A percentile compares a stretch with the other conserved stretches of the same genome.
Conservation (phyloP, 1,140 invertebrate species). For the Hyphantria cunea region DNA sequence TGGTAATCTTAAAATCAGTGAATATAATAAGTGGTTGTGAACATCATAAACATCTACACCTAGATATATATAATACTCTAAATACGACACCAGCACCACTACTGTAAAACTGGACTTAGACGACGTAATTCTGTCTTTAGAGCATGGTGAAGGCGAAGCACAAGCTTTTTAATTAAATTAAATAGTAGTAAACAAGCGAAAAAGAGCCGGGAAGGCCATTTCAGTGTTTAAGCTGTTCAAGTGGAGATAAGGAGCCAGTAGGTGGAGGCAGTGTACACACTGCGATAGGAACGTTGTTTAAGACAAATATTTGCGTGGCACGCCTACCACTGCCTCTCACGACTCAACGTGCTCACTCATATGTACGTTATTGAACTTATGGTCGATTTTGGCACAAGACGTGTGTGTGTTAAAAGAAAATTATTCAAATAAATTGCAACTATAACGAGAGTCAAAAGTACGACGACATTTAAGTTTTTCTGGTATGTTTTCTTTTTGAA, state of each 20-base stretch:
- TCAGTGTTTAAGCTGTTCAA: conserved; percentile 42
- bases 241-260: conserved; percentile 56
- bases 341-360: background rate
- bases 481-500: too few species aligned
- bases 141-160: conserved; percentile 15
- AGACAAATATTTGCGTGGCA: conserved; percentile 54
- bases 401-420: background rate
- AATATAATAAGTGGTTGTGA: too few species aligned
- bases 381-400: background rate
- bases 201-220: conserved; percentile 50
- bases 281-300: conserved; percentile 60
- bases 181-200: conserved; percentile 42
- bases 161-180: conserved; percentile 55
- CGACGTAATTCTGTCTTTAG: conserved; percentile 9
- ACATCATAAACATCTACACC: conserved; percentile 3
- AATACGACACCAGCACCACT: background rate
- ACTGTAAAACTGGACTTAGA: conserved; percentile 6
- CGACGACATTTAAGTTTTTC: too few species aligned
- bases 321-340: background rate
- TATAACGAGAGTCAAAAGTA: too few species aligned
- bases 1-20: too few species aligned
- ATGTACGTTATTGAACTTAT: conserved; percentile 7
- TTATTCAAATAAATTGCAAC: background rate
- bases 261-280: conserved; percentile 55
- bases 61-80: background rate